Evolutionary conservation across 2,797 vertebrate species (phyloP).

Genomic region (Lutjanus campechanus): DNA sequence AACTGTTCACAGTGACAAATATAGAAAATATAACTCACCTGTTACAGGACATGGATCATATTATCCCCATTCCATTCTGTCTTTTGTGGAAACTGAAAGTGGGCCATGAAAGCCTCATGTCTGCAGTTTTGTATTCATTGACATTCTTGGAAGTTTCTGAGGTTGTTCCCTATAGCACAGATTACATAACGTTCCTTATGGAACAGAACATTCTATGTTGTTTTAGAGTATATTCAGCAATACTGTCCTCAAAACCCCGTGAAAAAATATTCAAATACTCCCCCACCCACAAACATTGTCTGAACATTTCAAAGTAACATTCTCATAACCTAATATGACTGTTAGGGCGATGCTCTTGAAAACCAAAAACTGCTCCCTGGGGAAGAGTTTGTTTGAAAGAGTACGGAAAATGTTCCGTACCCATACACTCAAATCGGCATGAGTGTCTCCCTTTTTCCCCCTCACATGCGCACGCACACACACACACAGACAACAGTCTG

Average conservation of each 20-base stretch:
- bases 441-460: not conserved
- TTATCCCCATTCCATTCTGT: not conserved
- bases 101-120: not conserved
- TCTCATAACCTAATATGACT: not conserved
- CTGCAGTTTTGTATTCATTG: not conserved
- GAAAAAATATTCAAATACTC: not conserved
- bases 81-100: slow-evolving; percentile 11
- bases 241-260: not conserved
- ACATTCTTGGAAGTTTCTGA: not conserved
- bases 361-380: slow-evolving; percentile 4
- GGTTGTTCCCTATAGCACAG: not conserved
- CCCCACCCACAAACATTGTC: slow-evolving; percentile 16
- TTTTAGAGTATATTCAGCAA: slow-evolving; percentile 1
- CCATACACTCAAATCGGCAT: not conserved
- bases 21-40: not conserved
- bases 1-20: not conserved
- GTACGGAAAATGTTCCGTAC: slow-evolving; percentile 43
- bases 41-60: not conserved
- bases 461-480: slow-evolving; percentile 19
- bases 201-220: not conserved
- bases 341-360: not conserved
- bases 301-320: slow-evolving; percentile 1
- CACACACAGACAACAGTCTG: slow-evolving; percentile 24
- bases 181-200: not conserved
- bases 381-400: slow-evolving; percentile 48